These are phyloP conservation scores for Pristis pectinata DNA, from an alignment of 2,797 vertebrate species.

Conservation along the genomic window DNA sequence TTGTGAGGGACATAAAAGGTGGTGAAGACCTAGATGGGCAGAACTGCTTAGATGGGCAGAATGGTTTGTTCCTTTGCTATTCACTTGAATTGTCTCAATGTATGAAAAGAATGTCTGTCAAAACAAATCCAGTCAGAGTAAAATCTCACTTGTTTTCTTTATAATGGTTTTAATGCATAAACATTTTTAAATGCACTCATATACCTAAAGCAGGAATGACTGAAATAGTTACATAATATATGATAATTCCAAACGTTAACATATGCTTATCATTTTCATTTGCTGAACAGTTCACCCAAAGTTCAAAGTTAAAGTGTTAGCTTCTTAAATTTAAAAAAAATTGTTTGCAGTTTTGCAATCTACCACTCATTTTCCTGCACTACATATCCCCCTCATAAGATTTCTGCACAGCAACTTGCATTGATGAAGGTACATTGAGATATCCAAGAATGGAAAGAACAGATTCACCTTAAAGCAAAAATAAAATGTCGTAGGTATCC, in stretches of 20 bases:
- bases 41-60: too few relatives aligned
- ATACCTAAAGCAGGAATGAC: constrained; percentile 5
- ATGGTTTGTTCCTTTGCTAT: neutral
- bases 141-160: neutral
- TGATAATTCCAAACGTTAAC: neutral
- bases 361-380: neutral
- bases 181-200: neutral
- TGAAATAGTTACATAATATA: neutral
- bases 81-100: neutral
- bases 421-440: neutral
- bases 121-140: neutral
- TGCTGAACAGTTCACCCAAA: neutral
- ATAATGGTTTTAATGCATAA: neutral
- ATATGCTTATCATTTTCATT: neutral
- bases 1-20: too few relatives aligned
- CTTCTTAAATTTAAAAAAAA: neutral
- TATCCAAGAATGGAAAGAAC: neutral
- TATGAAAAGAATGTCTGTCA: neutral
- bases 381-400: neutral
- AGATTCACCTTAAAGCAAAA: neutral
- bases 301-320: neutral
- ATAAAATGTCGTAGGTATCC: neutral
- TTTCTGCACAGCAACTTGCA: neutral
- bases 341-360: neutral
- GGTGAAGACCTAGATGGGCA: too few relatives aligned